Evolutionary conservation across 2,888 invertebrate genomes (phyloP).

Genomic region (Pachliopta kotzebuea): DNA sequence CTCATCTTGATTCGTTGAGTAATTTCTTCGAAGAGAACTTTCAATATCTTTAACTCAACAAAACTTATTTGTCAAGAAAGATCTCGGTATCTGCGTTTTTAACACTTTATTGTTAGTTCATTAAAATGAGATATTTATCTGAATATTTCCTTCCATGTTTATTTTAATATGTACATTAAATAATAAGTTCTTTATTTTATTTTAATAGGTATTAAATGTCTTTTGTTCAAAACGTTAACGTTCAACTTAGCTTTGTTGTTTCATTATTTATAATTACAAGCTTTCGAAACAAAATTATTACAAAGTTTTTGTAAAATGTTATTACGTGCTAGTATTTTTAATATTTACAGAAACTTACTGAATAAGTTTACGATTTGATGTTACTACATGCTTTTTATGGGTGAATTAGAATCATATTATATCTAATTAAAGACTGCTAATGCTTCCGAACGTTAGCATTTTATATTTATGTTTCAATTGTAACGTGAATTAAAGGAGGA

Average conservation of each 20-base stretch:
- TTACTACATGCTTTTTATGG: conserved; percentile 4
- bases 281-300: no score
- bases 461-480: neutral
- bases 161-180: no score
- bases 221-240: no score
- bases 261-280: no score
- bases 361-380: conserved; percentile 4
- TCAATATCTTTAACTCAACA: conserved; percentile 54
- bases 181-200: no score
- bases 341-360: neutral
- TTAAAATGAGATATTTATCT: conserved; percentile 21
- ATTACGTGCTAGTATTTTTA: neutral
- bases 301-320: no score
- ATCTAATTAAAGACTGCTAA: conserved; percentile 22
- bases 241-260: no score
- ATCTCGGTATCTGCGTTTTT: conserved; percentile 43
- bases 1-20: conserved; percentile 50
- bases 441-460: conserved; percentile 12
- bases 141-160: conserved; percentile 36
- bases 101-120: conserved; percentile 30
- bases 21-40: conserved; percentile 41
- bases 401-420: conserved; percentile 25
- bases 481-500: neutral
- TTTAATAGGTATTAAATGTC: no score
- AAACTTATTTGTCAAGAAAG: conserved; percentile 63